These are phyloP conservation scores for Mythimna loreyi DNA, from an alignment of 2,888 invertebrate genomes.

Conservation along the genomic window DNA sequence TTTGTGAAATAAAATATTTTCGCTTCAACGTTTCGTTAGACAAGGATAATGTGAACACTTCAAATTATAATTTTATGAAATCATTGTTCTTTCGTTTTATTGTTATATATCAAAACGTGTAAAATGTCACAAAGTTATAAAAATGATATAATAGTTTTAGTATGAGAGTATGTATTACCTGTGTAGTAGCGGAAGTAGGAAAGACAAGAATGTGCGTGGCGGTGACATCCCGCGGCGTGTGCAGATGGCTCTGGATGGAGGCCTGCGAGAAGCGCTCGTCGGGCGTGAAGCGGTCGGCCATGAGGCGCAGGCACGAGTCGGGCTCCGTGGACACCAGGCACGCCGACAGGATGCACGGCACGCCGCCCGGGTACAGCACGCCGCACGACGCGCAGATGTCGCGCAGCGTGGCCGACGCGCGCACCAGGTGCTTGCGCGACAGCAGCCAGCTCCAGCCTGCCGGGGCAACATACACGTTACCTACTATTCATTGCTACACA, in stretches of 20 bases:
- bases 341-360: constrained; percentile 98
- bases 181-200: constrained; percentile 98
- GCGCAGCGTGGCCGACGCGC: constrained; percentile 96
- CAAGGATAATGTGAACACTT: background rate
- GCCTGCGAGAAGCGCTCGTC: constrained; percentile 97
- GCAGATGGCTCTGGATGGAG: constrained; percentile 96
- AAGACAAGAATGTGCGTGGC: constrained; percentile 99
- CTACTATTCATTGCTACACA: background rate
- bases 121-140: background rate
- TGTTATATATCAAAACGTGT: too few species aligned
- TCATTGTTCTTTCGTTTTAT: background rate
- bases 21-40: too few species aligned
- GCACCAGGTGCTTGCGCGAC: constrained; percentile 96
- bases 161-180: constrained; percentile 84
- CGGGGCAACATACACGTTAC: background rate
- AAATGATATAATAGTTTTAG: too few species aligned
- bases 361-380: constrained; percentile 94
- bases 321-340: constrained; percentile 99
- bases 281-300: constrained; percentile 99
- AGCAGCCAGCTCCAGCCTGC: constrained; percentile 98
- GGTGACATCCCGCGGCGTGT: constrained; percentile 98
- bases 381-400: constrained; percentile 98
- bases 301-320: constrained; percentile 96
- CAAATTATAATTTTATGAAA: background rate
- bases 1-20: too few species aligned